A percentile compares a stretch with the other conserved stretches of the same genome.
Evolutionary conservation across 2,888 invertebrate species (phyloP).

Genomic region (Thereva unica): DNA sequence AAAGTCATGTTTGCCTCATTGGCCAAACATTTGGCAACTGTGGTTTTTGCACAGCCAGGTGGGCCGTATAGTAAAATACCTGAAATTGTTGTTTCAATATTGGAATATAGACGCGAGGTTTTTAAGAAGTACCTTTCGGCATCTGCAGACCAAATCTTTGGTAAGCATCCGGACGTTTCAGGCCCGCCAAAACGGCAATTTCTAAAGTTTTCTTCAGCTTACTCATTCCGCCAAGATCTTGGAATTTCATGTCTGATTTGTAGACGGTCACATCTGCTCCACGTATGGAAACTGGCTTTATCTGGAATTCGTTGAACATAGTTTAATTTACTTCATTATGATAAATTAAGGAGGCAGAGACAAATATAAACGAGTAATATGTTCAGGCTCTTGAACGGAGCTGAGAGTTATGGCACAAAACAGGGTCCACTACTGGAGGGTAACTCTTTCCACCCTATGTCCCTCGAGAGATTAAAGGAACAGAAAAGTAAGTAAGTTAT

Average conservation of each 20-base stretch:
- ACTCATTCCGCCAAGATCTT: slow-evolving; percentile 63
- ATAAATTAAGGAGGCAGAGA: no score
- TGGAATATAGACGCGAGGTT: not conserved
- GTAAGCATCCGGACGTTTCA: slow-evolving; percentile 62
- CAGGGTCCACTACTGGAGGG: no score
- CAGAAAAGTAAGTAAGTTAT: no score
- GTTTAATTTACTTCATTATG: no score
- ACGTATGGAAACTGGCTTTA: slow-evolving; percentile 56
- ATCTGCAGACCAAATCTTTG: slow-evolving; percentile 61
- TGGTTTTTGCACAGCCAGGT: slow-evolving; percentile 70
- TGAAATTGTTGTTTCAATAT: slow-evolving; percentile 40
- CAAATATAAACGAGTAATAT: no score
- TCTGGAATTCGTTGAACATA: slow-evolving; percentile 30
- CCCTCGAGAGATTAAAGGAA: no score
- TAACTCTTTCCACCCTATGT: no score
- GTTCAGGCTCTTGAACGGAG: no score
- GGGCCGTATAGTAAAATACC: slow-evolving; percentile 67
- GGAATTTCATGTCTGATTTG: slow-evolving; percentile 56
- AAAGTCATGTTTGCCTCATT: slow-evolving; percentile 61
- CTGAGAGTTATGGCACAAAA: no score
- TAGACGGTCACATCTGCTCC: slow-evolving; percentile 58
- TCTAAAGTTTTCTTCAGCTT: slow-evolving; percentile 60
- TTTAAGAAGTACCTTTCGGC: slow-evolving; percentile 58
- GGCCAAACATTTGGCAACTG: slow-evolving; percentile 64
- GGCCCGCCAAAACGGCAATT: slow-evolving; percentile 64